Base-by-base conservation (phyloP, 2,797 vertebrate species). In the Chaetophractus vellerosus region DNA sequence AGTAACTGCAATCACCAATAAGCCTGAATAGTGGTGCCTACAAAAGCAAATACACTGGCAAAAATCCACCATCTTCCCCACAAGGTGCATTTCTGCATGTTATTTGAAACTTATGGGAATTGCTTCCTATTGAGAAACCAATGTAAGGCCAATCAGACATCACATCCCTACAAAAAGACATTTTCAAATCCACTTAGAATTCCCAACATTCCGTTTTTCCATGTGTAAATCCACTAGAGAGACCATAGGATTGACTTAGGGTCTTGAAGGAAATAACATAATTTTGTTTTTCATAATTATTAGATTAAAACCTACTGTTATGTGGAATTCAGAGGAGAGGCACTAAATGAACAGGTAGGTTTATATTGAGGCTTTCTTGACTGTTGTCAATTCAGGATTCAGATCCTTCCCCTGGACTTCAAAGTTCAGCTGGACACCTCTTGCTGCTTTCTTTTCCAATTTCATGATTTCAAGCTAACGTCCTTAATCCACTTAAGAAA, bases 291-390 rank as follows among this genome's bases (percentile, higher is more conserved):
- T 69, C 76, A 14, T 57, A 23, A 38, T 33, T 88, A 74, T 24
- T 26, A 50, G 41, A 69, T 71, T 91, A 33, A 96, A 96, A 86
- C n/a, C 72, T 41, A 85, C 33, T 83, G 59, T 71, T 74, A 31
- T 88, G 72, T 96, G 79, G 55, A 93, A 95, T 93, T 93, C 50
- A 93, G 82, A 61, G 68, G 69, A 85, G 19, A 72, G 10, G 14
- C n/a, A 52, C 15, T 59, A 71, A 80, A 26, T 74, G 12, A 88
- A 83, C 41, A 52, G 33, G 38, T 48, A 76, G 16, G 21, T 36
- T 93, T 52, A 1, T 41, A 41, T 41, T 26, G 57, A 28, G 23
- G 18, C 19, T 75, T 92, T 55, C 45, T 59, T 88, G 38, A 69
- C 75, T 80, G 28, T 80, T 69, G 63, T 94, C 31, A 14, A 79